Conservation (phyloP, 2,888 invertebrate species). For the Lasioglossum vierecki region DNA sequence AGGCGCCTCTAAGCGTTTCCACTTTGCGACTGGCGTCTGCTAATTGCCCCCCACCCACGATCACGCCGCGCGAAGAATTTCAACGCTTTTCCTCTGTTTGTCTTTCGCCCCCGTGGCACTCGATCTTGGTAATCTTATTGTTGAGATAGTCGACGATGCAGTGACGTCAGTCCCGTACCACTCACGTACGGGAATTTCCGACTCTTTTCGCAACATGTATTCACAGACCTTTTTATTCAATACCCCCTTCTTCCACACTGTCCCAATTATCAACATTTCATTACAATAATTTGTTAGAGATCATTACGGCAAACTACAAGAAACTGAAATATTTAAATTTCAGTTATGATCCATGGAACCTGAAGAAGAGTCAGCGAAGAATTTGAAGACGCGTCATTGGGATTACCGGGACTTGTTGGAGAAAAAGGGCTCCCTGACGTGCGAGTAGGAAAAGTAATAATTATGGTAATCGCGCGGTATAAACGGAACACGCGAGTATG, state of each 20-base stretch:
- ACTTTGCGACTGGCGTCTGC: slow-evolving; percentile 38
- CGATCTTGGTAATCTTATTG: slow-evolving; percentile 3
- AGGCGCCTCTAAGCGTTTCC: slow-evolving; percentile 45
- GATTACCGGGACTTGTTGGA: not conserved
- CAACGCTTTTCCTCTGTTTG: slow-evolving; percentile 22
- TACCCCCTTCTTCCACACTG: not conserved
- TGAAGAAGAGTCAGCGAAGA: not conserved
- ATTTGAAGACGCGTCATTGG: not conserved
- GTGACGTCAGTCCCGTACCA: too few species aligned
- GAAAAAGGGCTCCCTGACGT: not conserved
- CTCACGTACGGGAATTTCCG: not conserved
- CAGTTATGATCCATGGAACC: not conserved
- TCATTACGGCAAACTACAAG: too few species aligned
- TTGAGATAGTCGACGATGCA: not conserved
- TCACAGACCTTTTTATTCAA: not conserved
- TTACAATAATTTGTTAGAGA: not conserved
- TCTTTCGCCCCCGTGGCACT: not conserved
- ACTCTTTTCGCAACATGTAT: not conserved
- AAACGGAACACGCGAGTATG: not conserved
- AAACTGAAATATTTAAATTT: not conserved
- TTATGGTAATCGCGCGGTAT: slow-evolving; percentile 8
- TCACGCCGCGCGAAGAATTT: slow-evolving; percentile 36
- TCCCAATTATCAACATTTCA: not conserved
- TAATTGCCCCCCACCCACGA: slow-evolving; percentile 51
- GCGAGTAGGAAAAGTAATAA: not conserved